Base-by-base conservation (phyloP, 2,113 vertebrate species). In the Calyptomena viridis region DNA sequence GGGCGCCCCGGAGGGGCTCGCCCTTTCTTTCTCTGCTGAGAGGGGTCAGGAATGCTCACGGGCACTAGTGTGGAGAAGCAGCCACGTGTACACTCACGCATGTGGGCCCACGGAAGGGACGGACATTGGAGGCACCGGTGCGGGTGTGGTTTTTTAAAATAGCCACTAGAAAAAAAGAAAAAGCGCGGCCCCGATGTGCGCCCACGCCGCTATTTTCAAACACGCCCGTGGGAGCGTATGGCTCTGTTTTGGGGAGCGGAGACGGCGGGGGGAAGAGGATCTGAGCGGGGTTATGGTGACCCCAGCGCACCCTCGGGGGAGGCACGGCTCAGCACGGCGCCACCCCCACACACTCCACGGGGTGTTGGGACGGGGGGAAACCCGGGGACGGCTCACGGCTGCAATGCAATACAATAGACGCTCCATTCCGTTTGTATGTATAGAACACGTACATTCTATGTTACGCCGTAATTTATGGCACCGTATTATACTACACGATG, bases 381-480 rank as follows among this genome's bases (percentile, higher is more conserved):
- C 19, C 35, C 28, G 17, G 28, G 25, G 7, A 4, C 16, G 12
- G 2, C 37, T 16, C 77, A 2, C 2, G 73, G 3, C n/a, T 25
- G 58, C 44, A 6, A 1, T 0, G 74, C 52, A 18, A 18, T 9
- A 14, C 40, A 17, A 5, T 7, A 9, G 2, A 42, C 7, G 2
- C 37, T 53, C 60, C 66, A 1, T 39, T 10, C 64, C 23, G 6
- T 28, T 1, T 0, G 4, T 28, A 1, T 0, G 4, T 4, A 0
- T 5, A 63, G n/a, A 47, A 20, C 79, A 52, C 22, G 4, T 22
- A 77, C 35, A 81, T 37, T 31, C 14, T 20, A 24, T 9, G 69
- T 35, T 50, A 17, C 40, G 30, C 39, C 55, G 2, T 56, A 22
- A 55, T 77, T 87, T 73, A 46, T 40, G 92, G 53, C 49, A 49